These are phyloP conservation scores for Enteromius unitaeniatus DNA, from an alignment of 2,797 vertebrate genomes.

Conservation along the genomic window DNA sequence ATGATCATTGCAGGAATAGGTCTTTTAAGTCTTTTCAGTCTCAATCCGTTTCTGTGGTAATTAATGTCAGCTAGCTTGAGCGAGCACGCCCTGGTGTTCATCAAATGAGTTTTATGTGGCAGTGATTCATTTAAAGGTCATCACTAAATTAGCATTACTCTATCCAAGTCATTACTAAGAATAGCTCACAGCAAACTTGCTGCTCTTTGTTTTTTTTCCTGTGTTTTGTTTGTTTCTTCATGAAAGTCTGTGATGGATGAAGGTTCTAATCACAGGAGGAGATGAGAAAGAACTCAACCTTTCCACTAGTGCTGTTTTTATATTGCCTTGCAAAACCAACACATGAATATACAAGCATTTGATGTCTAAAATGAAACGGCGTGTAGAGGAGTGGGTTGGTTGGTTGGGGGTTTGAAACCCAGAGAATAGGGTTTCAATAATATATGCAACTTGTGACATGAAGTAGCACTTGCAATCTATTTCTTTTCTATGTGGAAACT, in stretches of 20 bases:
- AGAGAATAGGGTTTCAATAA: background rate
- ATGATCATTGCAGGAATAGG: constrained; percentile 50
- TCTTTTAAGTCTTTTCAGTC: constrained; percentile 30
- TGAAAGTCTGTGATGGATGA: constrained; percentile 36
- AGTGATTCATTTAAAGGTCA: constrained; percentile 58
- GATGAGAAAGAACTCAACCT: constrained; percentile 33
- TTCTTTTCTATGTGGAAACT: background rate
- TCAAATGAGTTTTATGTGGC: constrained; percentile 57
- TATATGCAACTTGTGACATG: background rate
- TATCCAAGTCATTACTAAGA: constrained; percentile 50
- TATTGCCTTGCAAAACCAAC: background rate
- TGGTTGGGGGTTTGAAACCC: background rate
- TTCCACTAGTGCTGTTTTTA: background rate
- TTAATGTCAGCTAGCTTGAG: constrained; percentile 52
- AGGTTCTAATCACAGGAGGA: constrained; percentile 27
- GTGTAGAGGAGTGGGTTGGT: background rate
- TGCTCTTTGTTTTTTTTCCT: background rate
- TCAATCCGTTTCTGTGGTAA: constrained; percentile 44
- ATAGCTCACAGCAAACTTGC: constrained; percentile 39
- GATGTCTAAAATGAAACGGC: background rate
- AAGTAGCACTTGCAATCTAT: background rate
- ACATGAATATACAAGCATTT: constrained; percentile 3
- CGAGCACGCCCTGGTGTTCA: constrained; percentile 44
- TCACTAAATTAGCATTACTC: constrained; percentile 56
- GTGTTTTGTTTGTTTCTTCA: constrained; percentile 33